Conservation (phyloP, 23 tunicate species). For the Corella eumyota region DNA sequence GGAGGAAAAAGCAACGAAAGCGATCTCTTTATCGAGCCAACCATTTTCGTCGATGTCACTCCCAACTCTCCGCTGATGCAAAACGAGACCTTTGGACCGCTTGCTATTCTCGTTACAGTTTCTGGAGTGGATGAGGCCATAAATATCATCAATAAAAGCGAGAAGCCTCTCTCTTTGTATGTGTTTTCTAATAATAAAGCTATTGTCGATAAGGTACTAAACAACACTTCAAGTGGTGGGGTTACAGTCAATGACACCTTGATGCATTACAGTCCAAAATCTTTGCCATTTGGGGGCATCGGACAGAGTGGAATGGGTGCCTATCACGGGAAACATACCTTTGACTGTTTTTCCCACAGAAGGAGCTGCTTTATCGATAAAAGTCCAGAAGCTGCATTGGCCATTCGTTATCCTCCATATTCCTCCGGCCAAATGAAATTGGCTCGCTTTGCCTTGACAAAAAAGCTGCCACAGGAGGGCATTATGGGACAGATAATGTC, state of each 20-base stretch:
- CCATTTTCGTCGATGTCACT: conserved; percentile 23
- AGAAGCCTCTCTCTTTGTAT: conserved; percentile 61
- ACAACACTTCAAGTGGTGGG: conserved; percentile 46
- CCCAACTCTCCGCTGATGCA: conserved; percentile 15
- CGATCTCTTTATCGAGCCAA: conserved; percentile 32
- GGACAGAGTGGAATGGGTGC: conserved; percentile 73
- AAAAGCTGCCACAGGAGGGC: too few relatives aligned
- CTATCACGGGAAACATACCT: conserved; percentile 68
- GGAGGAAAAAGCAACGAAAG: conserved; percentile 45
- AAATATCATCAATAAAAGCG: conserved; percentile 8
- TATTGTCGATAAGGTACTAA: conserved; percentile 21
- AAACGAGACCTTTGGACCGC: conserved; percentile 72
- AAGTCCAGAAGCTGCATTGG: conserved; percentile 38
- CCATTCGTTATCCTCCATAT: conserved; percentile 47
- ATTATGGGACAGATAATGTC: too few relatives aligned
- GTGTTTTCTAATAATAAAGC: conserved; percentile 36
- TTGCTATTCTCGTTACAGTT: conserved; percentile 20
- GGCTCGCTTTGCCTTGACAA: background rate
- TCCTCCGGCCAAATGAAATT: conserved; percentile 14
- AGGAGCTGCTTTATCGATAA: conserved; percentile 23
- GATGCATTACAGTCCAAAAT: conserved; percentile 28
- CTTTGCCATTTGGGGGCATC: conserved; percentile 84
- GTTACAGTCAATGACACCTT: conserved; percentile 57
- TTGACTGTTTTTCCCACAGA: conserved; percentile 50
- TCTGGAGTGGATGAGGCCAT: conserved; percentile 35